phyloP scores from a whole-genome alignment of 2,888 invertebrate genomes.

The Thymelicus lineola region DNA sequence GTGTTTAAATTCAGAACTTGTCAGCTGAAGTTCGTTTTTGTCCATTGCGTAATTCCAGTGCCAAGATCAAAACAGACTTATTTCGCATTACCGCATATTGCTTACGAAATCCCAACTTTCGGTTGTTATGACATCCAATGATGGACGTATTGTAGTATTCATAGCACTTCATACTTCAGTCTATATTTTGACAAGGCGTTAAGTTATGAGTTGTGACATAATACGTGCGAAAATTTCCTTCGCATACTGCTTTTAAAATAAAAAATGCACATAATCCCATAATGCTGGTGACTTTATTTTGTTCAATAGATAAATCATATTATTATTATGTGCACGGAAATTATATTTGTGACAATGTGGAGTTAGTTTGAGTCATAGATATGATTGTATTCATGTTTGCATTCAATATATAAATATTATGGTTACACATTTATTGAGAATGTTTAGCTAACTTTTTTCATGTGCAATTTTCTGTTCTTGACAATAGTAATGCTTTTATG shows the following conservation, averaged over 20 bases:
- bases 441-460: no score
- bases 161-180: not conserved
- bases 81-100: not conserved
- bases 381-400: no score
- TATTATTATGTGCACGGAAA: no score
- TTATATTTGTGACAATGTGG: no score
- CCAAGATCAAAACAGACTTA: not conserved
- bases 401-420: no score
- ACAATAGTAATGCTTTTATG: no score
- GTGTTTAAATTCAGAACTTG: not conserved
- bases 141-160: not conserved
- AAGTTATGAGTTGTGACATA: not conserved
- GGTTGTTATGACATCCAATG: constrained; percentile 1
- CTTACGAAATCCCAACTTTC: not conserved
- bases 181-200: not conserved
- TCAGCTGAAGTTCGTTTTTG: not conserved
- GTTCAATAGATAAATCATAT: no score
- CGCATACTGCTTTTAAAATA: not conserved
- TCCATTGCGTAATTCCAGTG: not conserved
- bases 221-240: constrained; percentile 1
- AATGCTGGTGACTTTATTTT: no score
- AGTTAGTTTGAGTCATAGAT: no score
- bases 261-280: not conserved
- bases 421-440: no score
- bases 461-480: no score